phyloP scores from a whole-genome alignment of 1,140 invertebrate species.

The Orchestia grillus region DNA sequence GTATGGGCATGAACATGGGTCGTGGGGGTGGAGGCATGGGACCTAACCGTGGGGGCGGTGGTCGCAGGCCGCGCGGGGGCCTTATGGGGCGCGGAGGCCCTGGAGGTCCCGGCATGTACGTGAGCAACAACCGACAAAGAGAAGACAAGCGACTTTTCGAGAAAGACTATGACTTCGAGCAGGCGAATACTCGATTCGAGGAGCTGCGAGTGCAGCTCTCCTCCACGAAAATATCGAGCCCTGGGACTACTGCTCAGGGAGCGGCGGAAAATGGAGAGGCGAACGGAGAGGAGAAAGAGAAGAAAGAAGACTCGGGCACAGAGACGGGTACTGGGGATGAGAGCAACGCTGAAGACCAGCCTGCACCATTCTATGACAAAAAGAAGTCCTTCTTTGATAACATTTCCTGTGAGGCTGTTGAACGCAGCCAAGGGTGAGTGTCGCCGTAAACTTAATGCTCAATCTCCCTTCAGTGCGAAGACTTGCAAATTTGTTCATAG shows the following conservation, averaged over 20 bases:
- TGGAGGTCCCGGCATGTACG: not conserved
- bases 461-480: no score
- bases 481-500: no score
- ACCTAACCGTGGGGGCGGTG: conserved; percentile 54
- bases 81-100: not conserved
- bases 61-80: not conserved
- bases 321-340: conserved; percentile 74
- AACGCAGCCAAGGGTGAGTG: conserved; percentile 85
- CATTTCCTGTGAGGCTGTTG: conserved; percentile 97
- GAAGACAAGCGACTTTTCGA: conserved; percentile 78
- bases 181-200: conserved; percentile 96
- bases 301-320: conserved; percentile 70
- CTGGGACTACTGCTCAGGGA: conserved; percentile 63
- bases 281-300: conserved; percentile 76
- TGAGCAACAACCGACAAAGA: conserved; percentile 61
- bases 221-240: conserved; percentile 82
- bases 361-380: conserved; percentile 86
- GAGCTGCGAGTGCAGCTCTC: conserved; percentile 87
- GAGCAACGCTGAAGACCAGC: conserved; percentile 74
- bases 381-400: conserved; percentile 99
- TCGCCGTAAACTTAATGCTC: not conserved
- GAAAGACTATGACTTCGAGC: conserved; percentile 97
- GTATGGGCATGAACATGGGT: conserved; percentile 59
- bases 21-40: conserved; percentile 59
- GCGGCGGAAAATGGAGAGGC: conserved; percentile 69